Base-by-base conservation (phyloP, 2,888 invertebrate species). In the Leptopilina drosophilae region DNA sequence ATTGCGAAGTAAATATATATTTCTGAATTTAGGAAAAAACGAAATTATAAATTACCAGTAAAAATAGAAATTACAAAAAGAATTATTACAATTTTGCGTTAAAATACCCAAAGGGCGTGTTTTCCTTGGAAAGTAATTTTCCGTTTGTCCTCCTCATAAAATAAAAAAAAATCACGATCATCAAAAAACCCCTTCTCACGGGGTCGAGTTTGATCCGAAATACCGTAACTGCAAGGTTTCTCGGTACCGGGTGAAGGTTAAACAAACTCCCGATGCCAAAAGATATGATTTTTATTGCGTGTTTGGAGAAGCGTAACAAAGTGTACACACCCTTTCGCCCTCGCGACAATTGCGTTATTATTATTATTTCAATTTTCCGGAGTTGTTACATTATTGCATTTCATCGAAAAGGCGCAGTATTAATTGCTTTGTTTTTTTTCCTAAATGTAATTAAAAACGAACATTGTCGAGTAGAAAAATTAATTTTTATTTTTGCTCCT, bases 171-270 rank as follows among this genome's bases (percentile, higher is more conserved):
- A 14, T 56, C 8, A 46, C 40, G 12, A 65, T 65, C 14, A 33
- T 49, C 49, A n/a, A 14, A 33, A 33, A 65, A 64, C 42, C 65
- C 65, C 69, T 69, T 69, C 69, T 69, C 69, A 69, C 69, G 69
- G 69, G 69, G 69, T 69, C 69, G 26, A 69, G 53, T 69, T 69
- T 69, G 53, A 49, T 53, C 53, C 69, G 20, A 69, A 69, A 69
- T 69, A 49, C 69, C 53, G 53, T 69, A 69, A 69, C 69, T 53
- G 26, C 53, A 69, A 26, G 69, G 69, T 49, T 69, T 69, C 69
- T 26, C 26, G 53, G 26, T 69, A 53, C 53, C 53, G 53, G 69
- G 69, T 69, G 69, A 69, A 69, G 69, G 69, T 67, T 67, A 49
- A 49, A 49, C 67, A 49, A 20, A 20, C 9, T 11, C 67, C 46